phyloP scores from a whole-genome alignment of 2,113 vertebrate species.

The Catharus minimus region DNA sequence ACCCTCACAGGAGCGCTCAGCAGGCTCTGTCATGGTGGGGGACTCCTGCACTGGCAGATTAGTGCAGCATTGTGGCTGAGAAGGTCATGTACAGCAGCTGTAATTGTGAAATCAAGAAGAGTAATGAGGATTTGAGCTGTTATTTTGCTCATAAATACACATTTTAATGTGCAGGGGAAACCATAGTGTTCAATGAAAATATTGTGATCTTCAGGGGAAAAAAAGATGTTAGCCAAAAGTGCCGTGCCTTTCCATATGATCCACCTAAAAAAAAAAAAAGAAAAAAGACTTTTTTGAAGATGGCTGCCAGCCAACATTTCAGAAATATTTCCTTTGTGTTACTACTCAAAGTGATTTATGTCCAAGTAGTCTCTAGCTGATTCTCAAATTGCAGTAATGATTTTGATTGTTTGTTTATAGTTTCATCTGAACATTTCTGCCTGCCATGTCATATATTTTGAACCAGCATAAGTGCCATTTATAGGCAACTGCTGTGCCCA shows the following conservation, averaged over 20 bases:
- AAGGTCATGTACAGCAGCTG: background rate
- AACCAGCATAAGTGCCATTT: background rate
- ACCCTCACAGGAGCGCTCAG: background rate
- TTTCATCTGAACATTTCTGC: conserved; percentile 14
- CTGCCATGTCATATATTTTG: background rate
- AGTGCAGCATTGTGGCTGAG: background rate
- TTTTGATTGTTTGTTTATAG: conserved; percentile 33
- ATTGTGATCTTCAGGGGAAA: background rate
- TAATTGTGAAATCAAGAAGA: conserved; percentile 25
- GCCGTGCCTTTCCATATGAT: background rate
- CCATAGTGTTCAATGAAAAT: background rate
- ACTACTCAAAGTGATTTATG: conserved; percentile 30
- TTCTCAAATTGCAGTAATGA: conserved; percentile 21
- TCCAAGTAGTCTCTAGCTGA: background rate
- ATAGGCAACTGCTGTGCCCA: background rate
- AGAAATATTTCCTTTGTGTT: conserved; percentile 33
- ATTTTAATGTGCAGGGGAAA: background rate
- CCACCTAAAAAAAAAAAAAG: background rate
- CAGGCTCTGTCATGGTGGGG: accelerated
- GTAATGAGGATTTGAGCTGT: conserved; percentile 15
- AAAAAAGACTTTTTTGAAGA: background rate
- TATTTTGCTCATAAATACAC: background rate
- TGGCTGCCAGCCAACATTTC: conserved; percentile 45
- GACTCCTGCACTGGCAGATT: background rate
- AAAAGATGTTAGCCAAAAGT: background rate